These are phyloP conservation scores for Cervus canadensis DNA, from an alignment of 2,113 vertebrate genomes.

Conservation along the genomic window DNA sequence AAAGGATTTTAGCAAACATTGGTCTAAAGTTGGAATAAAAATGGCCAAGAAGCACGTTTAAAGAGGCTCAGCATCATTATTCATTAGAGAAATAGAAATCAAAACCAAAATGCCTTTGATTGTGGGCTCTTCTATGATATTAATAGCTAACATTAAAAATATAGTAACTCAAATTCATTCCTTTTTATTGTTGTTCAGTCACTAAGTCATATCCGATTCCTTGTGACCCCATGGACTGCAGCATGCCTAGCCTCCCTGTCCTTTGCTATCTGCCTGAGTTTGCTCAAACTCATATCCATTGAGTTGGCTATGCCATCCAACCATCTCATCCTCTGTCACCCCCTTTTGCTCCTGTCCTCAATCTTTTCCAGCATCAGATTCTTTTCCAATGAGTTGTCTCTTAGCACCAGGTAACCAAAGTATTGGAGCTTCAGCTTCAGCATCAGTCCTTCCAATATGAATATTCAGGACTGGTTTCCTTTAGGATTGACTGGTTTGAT, in stretches of 20 bases:
- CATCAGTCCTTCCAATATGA: neutral
- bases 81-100: neutral
- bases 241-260: neutral
- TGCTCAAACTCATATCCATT: neutral
- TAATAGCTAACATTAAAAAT: neutral
- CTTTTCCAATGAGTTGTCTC: neutral
- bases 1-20: neutral
- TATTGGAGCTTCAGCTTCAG: neutral
- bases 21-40: neutral
- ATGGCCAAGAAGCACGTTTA: neutral
- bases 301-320: neutral
- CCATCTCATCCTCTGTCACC: neutral
- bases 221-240: neutral
- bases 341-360: neutral
- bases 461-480: neutral
- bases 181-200: neutral
- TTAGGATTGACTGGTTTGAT: neutral
- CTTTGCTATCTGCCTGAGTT: neutral
- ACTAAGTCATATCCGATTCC: neutral
- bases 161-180: neutral
- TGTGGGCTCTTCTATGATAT: neutral
- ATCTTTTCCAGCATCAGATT: neutral
- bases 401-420: neutral
- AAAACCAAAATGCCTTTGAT: neutral
- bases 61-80: neutral